Base-by-base conservation (phyloP, 2,797 vertebrate species). In the Hoplostethus mediterraneus region DNA sequence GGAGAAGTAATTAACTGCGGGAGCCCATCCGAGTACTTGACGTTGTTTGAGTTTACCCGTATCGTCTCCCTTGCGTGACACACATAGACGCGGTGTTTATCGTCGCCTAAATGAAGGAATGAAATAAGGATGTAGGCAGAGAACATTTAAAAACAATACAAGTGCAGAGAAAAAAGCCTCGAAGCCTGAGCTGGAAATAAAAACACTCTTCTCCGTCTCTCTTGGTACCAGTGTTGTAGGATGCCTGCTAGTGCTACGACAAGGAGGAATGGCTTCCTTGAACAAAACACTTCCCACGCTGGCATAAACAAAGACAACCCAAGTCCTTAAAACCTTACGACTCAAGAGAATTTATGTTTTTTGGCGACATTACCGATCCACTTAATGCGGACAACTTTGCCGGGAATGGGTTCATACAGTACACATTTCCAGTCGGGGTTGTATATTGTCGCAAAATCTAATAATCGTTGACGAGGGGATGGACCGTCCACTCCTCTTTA, bases 211-310 rank as follows among this genome's bases (percentile, higher is more conserved):
- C 16, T 67, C 71, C 0, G 28, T 54, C 67, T 67, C 67, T 67
- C 54, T 21, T 2, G 28, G 74, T 81, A 67, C 79, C 85, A 70
- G 61, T 17, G 88, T 72, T 71, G 76, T 78, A 45, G 16, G 69
- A 82, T 54, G 75, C 76, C 82, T 82, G 82, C 76, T 63, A 77
- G 64, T 36, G 71, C 80, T 48, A 61, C 77, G 61, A 71, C 17
- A 66, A 77, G 60, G 84, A 75, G 63, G 16, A 87, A 82, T 25
- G 71, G 69, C 80, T 85, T 77, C 71, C 76, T 79, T 48, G 74
- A 71, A 89, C 81, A 84, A 87, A 86, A 81, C 69, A 67, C 77
- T 77, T 86, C 82, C 82, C 83, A 81, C 80, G 63, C 82, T 83
- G 82, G 82, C 77, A 81, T 78, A 85, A 83, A 88, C 82, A 86